Conservation (phyloP, 2,888 invertebrate genomes). For the Nemotelus pantherinus region DNA sequence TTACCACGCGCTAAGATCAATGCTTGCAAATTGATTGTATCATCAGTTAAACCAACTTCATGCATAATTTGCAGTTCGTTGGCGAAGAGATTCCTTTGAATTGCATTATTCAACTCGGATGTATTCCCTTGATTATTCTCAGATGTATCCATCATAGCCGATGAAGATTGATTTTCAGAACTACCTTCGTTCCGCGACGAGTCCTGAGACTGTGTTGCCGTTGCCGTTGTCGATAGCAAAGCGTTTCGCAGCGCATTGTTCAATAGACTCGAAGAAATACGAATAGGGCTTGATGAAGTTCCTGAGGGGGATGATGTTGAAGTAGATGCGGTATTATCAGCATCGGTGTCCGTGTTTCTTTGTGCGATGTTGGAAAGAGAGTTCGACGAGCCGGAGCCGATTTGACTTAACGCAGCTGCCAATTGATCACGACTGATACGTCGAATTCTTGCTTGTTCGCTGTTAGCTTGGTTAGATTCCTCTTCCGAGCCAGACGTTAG, state of each 20-base stretch:
- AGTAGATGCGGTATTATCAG: conserved; percentile 23
- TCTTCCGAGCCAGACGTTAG: conserved; percentile 63
- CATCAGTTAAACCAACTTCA: conserved; percentile 90
- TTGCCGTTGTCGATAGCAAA: conserved; percentile 54
- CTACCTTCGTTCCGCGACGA: conserved; percentile 51
- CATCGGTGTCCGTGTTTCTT: conserved; percentile 57
- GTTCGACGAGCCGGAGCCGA: conserved; percentile 60
- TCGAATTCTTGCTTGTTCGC: conserved; percentile 60
- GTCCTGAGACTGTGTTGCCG: conserved; percentile 38
- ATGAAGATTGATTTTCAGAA: conserved; percentile 52
- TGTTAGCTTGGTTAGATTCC: conserved; percentile 58
- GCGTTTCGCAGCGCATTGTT: conserved; percentile 81
- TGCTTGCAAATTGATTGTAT: conserved; percentile 84
- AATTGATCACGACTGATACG: conserved; percentile 63
- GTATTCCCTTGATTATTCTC: conserved; percentile 46
- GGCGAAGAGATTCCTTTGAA: conserved; percentile 61
- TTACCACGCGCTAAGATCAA: conserved; percentile 81
- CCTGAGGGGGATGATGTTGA: conserved; percentile 37
- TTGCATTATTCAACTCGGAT: conserved; percentile 6
- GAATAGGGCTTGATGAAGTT: conserved; percentile 35
- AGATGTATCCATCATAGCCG: conserved; percentile 54
- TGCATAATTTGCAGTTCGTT: conserved; percentile 82
- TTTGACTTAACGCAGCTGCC: conserved; percentile 60
- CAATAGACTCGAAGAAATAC: conserved; percentile 81
- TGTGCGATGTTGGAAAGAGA: conserved; percentile 64